Percentiles rank a stretch among this genome's conserved stretches.
Conservation (phyloP, 35 echinoderm and acorn worm species). For the Lytechinus pictus region DNA sequence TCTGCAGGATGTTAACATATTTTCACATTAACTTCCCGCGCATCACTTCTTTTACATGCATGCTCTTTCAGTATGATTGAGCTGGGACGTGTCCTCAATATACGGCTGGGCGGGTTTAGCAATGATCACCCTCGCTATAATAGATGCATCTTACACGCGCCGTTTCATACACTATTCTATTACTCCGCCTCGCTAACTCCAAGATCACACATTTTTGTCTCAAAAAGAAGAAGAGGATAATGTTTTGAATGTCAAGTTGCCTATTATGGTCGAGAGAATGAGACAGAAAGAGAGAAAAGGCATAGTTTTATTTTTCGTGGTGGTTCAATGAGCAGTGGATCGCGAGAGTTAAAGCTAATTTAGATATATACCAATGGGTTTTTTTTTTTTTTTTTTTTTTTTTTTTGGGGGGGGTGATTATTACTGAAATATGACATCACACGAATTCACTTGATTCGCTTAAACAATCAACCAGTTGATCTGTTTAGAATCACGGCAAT, state of each 20-base stretch:
- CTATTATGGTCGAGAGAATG: neutral
- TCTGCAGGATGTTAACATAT: neutral
- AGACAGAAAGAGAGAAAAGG: neutral
- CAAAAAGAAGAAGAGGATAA: neutral
- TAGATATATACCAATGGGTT: neutral
- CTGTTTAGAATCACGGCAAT: too few relatives aligned
- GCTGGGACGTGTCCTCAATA: neutral
- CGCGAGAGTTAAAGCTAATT: neutral
- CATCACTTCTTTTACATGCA: neutral
- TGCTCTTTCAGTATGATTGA: neutral
- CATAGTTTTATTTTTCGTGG: neutral
- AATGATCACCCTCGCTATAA: neutral
- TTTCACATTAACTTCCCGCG: neutral
- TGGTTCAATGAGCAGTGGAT: neutral
- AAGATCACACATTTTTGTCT: neutral
- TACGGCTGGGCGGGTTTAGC: neutral
- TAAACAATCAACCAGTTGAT: too few relatives aligned
- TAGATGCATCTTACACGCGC: conserved; percentile 9
- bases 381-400: too few relatives aligned
- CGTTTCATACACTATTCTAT: neutral
- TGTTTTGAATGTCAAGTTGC: neutral
- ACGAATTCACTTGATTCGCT: too few relatives aligned
- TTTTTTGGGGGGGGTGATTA: too few relatives aligned
- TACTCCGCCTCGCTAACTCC: neutral
- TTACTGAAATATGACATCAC: too few relatives aligned